Percentiles rank a stretch among this genome's conserved stretches.
These are phyloP conservation scores for Oophaga sylvatica DNA, from an alignment of 2,797 vertebrate species.

Conservation along the genomic window DNA sequence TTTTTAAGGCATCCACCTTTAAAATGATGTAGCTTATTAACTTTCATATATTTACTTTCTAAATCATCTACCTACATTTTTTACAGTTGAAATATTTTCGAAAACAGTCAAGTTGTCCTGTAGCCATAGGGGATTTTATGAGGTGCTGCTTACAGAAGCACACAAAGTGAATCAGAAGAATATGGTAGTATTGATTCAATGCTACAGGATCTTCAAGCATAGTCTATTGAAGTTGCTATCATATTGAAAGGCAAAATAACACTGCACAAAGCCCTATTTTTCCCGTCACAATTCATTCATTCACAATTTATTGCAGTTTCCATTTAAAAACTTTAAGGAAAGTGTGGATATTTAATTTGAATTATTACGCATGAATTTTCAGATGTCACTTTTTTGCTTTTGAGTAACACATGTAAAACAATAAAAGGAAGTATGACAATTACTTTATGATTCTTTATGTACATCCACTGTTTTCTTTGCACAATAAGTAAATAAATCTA, in stretches of 20 bases:
- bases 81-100: not conserved
- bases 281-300: too few species aligned
- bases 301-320: too few species aligned
- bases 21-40: not conserved
- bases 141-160: not conserved
- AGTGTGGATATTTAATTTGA: not conserved
- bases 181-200: not conserved
- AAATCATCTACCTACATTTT: not conserved
- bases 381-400: not conserved
- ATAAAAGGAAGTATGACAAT: too few species aligned
- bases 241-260: too few species aligned
- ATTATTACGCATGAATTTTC: not conserved
- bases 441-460: too few species aligned
- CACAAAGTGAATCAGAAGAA: too few species aligned
- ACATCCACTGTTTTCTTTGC: too few species aligned
- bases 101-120: not conserved
- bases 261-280: too few species aligned
- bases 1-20: too few species aligned
- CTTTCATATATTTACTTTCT: not conserved
- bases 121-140: not conserved
- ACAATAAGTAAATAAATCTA: too few species aligned
- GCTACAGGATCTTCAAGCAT: not conserved
- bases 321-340: not conserved
- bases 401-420: not conserved
- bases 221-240: not conserved